Evolutionary conservation across 2,888 invertebrate genomes (phyloP).

Genomic region (Plagodis pulveraria): DNA sequence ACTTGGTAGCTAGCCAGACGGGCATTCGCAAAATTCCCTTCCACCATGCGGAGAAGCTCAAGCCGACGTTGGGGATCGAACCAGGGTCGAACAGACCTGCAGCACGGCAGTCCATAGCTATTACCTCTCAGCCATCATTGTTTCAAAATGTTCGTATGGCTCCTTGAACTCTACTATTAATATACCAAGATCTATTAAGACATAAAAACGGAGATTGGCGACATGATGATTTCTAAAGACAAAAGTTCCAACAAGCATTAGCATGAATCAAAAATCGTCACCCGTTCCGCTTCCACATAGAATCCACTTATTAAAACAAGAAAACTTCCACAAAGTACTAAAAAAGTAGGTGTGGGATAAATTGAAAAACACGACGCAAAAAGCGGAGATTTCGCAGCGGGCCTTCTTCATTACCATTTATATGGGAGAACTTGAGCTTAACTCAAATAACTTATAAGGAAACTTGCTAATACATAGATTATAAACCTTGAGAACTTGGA

Average conservation of each 20-base stretch:
- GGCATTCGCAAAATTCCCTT: too few relatives aligned
- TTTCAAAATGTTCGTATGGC: too few relatives aligned
- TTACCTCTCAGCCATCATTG: too few relatives aligned
- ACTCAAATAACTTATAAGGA: conserved; percentile 55
- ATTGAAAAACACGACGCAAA: conserved; percentile 65
- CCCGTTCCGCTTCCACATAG: conserved; percentile 25
- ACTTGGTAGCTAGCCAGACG: too few relatives aligned
- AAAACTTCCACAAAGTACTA: conserved; percentile 48
- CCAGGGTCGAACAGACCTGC: too few relatives aligned
- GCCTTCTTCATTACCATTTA: conserved; percentile 70
- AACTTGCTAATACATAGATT: conserved; percentile 62
- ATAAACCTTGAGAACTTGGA: conserved; percentile 43
- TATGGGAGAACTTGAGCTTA: conserved; percentile 67
- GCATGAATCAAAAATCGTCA: conserved; percentile 29
- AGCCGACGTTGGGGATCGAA: too few relatives aligned
- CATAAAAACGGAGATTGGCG: too few relatives aligned
- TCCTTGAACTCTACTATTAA: too few relatives aligned
- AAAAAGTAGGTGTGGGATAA: conserved; percentile 50
- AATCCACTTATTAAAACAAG: conserved; percentile 42
- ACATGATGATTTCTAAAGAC: neutral
- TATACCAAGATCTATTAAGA: too few relatives aligned
- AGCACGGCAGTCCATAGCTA: too few relatives aligned
- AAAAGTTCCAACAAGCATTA: conserved; percentile 18
- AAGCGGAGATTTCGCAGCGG: conserved; percentile 41
- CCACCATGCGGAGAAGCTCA: too few relatives aligned